Evolutionary conservation across 2,113 vertebrate genomes (phyloP), one percentile per base, ranked within the genome.

Genomic region (Lophotis ruficrista): DNA sequence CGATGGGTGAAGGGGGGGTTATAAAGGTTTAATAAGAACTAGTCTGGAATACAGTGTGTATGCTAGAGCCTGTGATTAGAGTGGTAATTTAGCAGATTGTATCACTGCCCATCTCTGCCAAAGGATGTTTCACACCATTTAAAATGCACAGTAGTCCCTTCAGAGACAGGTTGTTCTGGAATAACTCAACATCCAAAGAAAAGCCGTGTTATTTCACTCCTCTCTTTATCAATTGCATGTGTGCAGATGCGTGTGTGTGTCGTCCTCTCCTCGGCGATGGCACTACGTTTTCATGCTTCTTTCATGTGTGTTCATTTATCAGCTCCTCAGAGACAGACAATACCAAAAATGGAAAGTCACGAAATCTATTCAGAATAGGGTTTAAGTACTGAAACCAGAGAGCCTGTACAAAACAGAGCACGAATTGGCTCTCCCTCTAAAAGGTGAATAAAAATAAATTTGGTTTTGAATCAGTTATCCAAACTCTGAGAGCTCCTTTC

Each of bases 91-190:
- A 88, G 80, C 83, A 78, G 94, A 96, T 97, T 90, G 72, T 90
- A 96, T 96, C 92, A 11, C 65, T 91, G 53, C 69, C 61, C 72
- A 35, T 92, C 81, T 91, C 72, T 93, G 96, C 96, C 95, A 89
- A 92, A 94, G 91, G 95, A 94, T 90, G 87, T 94, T 96, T 96
- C 96, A 94, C 94, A 95, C 89, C 91, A 82, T 94, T 94, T 92
- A 70, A 87, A 96, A 96, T 84, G 89, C 89, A 93, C 87, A 76
- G 61, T 37, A 33, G 78, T 87, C 76, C 87, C 58, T 93, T 95
- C 77, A 14, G 86, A 94, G 93, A 91, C 95, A 91, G 94, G 95
- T 96, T 94, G 91, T 90, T 96, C 95, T 91, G 95, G 92, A 96
- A 96, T 92, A 96, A 92, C 89, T 91, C 89, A 91, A 78, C 90